A percentile compares a stretch with the other conserved stretches of the same genome.
Conservation (phyloP, 2,888 invertebrate species). For the Macrosoma leucophasiata region DNA sequence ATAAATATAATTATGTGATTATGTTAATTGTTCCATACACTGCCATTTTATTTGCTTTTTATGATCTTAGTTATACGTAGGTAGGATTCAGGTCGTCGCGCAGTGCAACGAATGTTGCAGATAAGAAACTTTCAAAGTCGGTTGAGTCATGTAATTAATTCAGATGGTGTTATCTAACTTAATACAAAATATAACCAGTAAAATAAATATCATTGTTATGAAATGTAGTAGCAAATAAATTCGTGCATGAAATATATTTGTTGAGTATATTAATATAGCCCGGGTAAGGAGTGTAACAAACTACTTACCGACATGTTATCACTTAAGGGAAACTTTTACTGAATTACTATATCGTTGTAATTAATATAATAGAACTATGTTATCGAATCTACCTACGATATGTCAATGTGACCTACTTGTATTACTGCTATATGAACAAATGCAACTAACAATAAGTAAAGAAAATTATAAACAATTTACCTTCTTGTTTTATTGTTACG, state of each 20-base stretch:
- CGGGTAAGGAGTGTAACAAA: constrained; percentile 25
- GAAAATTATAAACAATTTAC: constrained; percentile 17
- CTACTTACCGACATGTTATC: no score
- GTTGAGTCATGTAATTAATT: no score
- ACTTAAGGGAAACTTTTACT: no score
- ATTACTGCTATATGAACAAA: constrained; percentile 46
- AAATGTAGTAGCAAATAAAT: constrained; percentile 16
- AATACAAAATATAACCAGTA: no score
- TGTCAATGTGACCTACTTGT: constrained; percentile 27
- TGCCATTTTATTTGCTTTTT: constrained; percentile 33
- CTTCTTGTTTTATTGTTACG: no score
- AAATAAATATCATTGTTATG: constrained; percentile 18
- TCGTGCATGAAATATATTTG: constrained; percentile 29
- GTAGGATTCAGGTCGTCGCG: constrained; percentile 24
- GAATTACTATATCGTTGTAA: no score
- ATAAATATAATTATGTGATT: constrained; percentile 10
- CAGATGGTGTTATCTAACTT: no score
- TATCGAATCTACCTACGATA: constrained; percentile 24
- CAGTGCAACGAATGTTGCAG: constrained; percentile 29
- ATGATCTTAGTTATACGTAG: constrained; percentile 22
- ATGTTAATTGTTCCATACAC: constrained; percentile 29
- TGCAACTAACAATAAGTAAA: constrained; percentile 48
- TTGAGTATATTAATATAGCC: constrained; percentile 32
- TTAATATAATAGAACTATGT: constrained; percentile 19
- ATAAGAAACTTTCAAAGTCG: constrained; percentile 6